Evolutionary conservation across 1,140 invertebrate species (phyloP).

Genomic region (Andricus grossulariae): DNA sequence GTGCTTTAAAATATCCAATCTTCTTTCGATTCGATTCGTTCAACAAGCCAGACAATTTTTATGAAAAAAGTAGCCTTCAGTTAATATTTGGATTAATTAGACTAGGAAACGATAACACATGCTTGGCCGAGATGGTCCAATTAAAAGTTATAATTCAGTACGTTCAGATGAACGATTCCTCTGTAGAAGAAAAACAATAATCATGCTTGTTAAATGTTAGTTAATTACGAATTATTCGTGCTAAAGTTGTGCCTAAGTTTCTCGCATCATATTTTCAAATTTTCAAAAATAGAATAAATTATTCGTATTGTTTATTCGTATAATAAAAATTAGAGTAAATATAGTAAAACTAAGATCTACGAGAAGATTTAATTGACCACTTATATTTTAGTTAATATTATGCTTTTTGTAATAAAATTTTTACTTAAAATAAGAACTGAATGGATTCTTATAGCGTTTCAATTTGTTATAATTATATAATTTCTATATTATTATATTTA

Average conservation of each 20-base stretch:
- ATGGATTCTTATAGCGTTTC: no score
- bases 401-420: no score
- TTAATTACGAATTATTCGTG: not conserved
- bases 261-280: no score
- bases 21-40: not conserved
- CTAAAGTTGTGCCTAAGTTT: not conserved
- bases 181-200: not conserved
- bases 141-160: conserved; percentile 55
- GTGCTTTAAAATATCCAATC: not conserved
- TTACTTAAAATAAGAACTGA: no score
- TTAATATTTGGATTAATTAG: conserved; percentile 13
- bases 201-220: not conserved
- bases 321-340: no score
- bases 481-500: no score
- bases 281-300: no score
- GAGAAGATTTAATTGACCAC: no score
- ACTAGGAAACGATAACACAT: not conserved
- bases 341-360: no score
- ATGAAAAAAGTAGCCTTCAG: not conserved
- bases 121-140: conserved; percentile 43
- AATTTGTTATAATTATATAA: no score
- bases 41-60: not conserved
- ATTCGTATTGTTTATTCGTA: no score
- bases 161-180: not conserved
- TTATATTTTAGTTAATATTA: no score